Conservation (phyloP, 2,888 invertebrate species). For the Rhodophaea formosa region DNA sequence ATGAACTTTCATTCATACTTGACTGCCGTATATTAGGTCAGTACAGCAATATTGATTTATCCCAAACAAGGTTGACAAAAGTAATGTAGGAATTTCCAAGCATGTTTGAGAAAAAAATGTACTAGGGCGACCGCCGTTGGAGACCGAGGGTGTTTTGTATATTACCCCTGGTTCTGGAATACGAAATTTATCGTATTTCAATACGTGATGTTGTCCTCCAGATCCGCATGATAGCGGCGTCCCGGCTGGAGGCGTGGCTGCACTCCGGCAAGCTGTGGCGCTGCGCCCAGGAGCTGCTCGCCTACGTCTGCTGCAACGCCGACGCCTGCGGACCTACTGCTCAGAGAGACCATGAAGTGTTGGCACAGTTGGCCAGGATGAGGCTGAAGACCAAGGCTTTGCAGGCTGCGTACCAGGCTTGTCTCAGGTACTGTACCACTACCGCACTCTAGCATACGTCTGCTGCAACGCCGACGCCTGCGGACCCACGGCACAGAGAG, state of each 20-base stretch:
- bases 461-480: slow-evolving; percentile 91
- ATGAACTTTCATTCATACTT: too few relatives aligned
- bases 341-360: slow-evolving; percentile 86
- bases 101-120: too few relatives aligned
- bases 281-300: slow-evolving; percentile 94
- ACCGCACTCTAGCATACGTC: slow-evolving; percentile 92
- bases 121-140: too few relatives aligned
- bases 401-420: slow-evolving; percentile 92
- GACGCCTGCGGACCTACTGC: slow-evolving; percentile 81
- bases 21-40: too few relatives aligned
- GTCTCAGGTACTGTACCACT: slow-evolving; percentile 52
- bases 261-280: slow-evolving; percentile 97
- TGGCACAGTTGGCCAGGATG: slow-evolving; percentile 93
- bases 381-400: slow-evolving; percentile 96
- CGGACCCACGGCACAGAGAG: slow-evolving; percentile 82
- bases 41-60: too few relatives aligned
- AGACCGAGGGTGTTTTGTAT: too few relatives aligned
- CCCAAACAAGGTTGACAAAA: too few relatives aligned
- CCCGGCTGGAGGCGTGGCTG: slow-evolving; percentile 94
- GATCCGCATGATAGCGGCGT: slow-evolving; percentile 89
- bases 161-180: too few relatives aligned
- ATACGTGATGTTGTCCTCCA: too few relatives aligned
- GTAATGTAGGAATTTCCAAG: too few relatives aligned
- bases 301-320: slow-evolving; percentile 95
- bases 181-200: too few relatives aligned